Evolutionary conservation across 1,140 invertebrate species (phyloP), one percentile per base, ranked within the genome.

Genomic region (Homarus americanus): DNA sequence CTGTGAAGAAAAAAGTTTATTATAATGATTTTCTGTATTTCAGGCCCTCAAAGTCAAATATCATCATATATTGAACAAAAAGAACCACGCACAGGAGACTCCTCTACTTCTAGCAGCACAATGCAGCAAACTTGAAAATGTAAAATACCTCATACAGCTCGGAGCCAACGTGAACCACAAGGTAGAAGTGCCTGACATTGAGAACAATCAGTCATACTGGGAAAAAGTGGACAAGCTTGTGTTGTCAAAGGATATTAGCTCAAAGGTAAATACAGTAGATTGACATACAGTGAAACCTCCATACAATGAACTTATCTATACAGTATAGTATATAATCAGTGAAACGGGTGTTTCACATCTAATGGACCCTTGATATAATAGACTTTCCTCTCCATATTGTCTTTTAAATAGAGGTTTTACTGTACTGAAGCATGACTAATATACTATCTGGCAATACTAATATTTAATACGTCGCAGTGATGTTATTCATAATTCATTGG

Each of bases 41-140:
- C 69, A 90, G 88, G 88, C 88, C 17, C 38, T 90, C 15, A 90
- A 90, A 83, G 49, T 90, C 24, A 90, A 90, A 36, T 53, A 76
- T 58, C 28, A 84, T 58, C 49, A 44, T 7, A 49, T 90, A 24
- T 28, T 90, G 38, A 90, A 90, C 53, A 83, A 83, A 36, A 90
- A 83, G 69, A 90, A 90, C 44, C 36, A 83, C 10, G 88, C 80
- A 3, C 41, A 82, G 28, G 80, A 90, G 36, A 90, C 88, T 0
- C 88, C 88, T 17, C 34, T 90, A 28, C 80, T 90, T n/a, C 12
- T 90, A 41, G 88, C 88, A 24, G 88, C 88, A n/a, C 88, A 84
- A n/a, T 53, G 40, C 72, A 90, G 80, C 66, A 90, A 90, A 78
- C 38, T 90, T 12, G 88, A 90, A 32, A 82, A 78, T n/a, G 78